Evolutionary conservation across 2,888 invertebrate species (phyloP).

Genomic region (Drosophila hamatofila): DNA sequence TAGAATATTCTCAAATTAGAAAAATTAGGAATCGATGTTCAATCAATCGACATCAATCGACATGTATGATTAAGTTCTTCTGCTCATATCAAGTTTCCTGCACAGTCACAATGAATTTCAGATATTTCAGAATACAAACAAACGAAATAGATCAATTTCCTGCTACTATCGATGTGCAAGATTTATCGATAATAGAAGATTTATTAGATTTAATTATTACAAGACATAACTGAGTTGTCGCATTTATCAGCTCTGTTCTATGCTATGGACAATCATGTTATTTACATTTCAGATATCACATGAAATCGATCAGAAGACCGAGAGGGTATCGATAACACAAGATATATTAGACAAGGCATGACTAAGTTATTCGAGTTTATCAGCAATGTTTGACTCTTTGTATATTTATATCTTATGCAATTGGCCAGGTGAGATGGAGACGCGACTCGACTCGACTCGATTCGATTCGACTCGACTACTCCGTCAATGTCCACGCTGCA

Average conservation of each 20-base stretch:
- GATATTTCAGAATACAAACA: not conserved
- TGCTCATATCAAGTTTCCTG: not conserved
- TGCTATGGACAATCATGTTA: not conserved
- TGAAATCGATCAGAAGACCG: not conserved
- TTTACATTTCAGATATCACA: conserved; percentile 1
- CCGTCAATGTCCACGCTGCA: conserved; percentile 26
- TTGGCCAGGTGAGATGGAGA: conserved; percentile 7
- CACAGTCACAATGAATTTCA: not conserved
- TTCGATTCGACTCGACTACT: not conserved
- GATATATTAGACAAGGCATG: conserved; percentile 20
- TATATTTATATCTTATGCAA: conserved; percentile 17
- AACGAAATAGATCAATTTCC: not conserved
- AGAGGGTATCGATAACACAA: conserved; percentile 3
- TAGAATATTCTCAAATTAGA: too few relatives aligned
- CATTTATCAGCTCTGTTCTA: not conserved
- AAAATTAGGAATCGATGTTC: too few relatives aligned
- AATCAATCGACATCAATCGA: not conserved
- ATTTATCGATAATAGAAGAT: conserved; percentile 9
- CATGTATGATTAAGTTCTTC: not conserved
- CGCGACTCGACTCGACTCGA: not conserved
- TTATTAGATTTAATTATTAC: conserved; percentile 6
- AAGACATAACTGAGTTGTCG: not conserved
- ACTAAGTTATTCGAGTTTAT: conserved; percentile 22
- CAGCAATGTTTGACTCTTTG: not conserved
- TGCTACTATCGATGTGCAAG: not conserved